phyloP scores from a whole-genome alignment of 2,888 invertebrate species.

The Pinctada fucata region DNA sequence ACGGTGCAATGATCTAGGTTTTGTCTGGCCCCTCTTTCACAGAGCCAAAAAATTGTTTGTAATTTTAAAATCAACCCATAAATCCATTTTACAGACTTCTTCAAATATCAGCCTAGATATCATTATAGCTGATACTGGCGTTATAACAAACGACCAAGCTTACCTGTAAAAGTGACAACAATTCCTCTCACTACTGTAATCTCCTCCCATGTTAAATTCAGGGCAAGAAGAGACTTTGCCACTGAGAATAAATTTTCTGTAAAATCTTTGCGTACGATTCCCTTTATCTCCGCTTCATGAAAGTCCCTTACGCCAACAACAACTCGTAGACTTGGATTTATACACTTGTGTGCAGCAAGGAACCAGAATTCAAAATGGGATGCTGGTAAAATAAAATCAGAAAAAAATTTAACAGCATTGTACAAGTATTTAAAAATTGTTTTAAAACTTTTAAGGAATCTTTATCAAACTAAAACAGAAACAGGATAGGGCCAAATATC shows the following conservation, averaged over 20 bases:
- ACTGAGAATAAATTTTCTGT: conserved; percentile 50
- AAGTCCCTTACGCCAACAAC: conserved; percentile 20
- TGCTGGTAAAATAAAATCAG: conserved; percentile 50
- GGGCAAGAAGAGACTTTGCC: conserved; percentile 49
- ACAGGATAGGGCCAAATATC: no score
- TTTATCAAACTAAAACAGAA: no score
- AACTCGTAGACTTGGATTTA: conserved; percentile 60
- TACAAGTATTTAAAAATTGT: no score
- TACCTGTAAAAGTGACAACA: conserved; percentile 61
- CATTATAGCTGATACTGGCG: no score
- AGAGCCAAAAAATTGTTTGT: no score
- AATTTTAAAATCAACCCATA: no score
- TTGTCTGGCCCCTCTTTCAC: no score
- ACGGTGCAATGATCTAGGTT: no score
- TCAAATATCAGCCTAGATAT: no score
- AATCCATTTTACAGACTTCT: no score
- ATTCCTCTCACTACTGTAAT: conserved; percentile 58
- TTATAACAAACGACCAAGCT: conserved; percentile 1
- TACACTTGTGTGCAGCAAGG: conserved; percentile 61
- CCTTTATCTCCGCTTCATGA: conserved; percentile 19
- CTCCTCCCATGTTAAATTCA: conserved; percentile 55
- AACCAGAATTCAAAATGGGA: conserved; percentile 71
- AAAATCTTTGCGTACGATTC: conserved; percentile 52
- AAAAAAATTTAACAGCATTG: no score
- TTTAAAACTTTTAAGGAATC: no score